Evolutionary conservation across 2,113 vertebrate species (phyloP), one percentile per base, ranked within the genome.

Genomic region (Paradisaea rubra): DNA sequence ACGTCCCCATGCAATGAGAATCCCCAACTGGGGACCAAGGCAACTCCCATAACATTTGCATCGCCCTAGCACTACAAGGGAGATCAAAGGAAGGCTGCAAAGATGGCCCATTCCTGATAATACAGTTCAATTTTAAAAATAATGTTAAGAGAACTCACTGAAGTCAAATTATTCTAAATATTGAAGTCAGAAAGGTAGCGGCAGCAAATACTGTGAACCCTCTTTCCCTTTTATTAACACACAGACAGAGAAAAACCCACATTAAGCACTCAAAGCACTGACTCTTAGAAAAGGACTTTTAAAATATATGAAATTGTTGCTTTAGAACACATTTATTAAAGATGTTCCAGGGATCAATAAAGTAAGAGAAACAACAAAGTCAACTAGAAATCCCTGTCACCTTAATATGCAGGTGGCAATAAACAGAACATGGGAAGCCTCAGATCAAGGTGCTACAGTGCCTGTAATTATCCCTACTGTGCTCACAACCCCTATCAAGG

Each of bases 281-380:
- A 76, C 35, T 81, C 68, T 44, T 27, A n/a, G 33, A 87, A 86
- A 85, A 85, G 28, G 9, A 41, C 35, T 70, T 79, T 10, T 8
- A 33, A 90, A 94, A 72, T 22, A 64, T 4, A 66, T 3, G 4
- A 54, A 86, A 73, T 10, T 82, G 41, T 52, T 68, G 60, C 54
- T 82, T 88, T 73, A 60, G 35, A 89, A 82, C 24, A 74, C 13
- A 54, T 86, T 73, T 77, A 82, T 47, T 78, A 92, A 71, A 37
- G 70, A 57, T 64, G 16, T 71, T 93, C 28, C 39, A 70, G 45
- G n/a, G 28, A 89, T 39, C 64, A 81, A 27, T 52, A 50, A 89
- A 71, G 60, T 85, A 89, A 82, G 90, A 84, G 56, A 86, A 95
- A 90, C 59, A 91, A 71, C 21, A 84, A 89, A 90, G 68, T 49